Base-by-base conservation (phyloP, 2,113 vertebrate species). In the Rhynchopsitta pachyrhyncha region DNA sequence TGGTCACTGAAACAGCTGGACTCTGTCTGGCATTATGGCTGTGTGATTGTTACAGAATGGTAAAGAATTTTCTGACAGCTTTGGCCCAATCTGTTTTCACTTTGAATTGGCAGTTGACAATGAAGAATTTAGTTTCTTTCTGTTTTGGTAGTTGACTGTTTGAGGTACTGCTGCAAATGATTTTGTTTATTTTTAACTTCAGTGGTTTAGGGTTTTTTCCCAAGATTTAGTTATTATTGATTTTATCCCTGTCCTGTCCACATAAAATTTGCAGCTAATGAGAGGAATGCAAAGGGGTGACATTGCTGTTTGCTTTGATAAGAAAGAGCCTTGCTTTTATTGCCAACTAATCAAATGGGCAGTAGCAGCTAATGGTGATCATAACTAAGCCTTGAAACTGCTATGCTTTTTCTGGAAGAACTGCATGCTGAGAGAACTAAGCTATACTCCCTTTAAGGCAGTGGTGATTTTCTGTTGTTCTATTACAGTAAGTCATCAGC, bases 31-130 rank as follows among this genome's bases (percentile, higher is more conserved):
- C 3, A 0, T 47, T 59, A 25, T 1, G 52, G 86, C 44, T 44
- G 60, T 47, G 81, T 59, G 55, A 64, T 60, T 13, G 4, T 44
- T 77, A 49, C 67, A 79, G 79, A 79, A 49, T 18, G 13, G 80
- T 82, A 70, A 67, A 88, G 81, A 86, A 90, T 87, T 88, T 92
- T 84, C 41, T 86, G 86, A 69, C 75, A 69, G 52, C 82, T 95
- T 92, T 78, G 50, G 10, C 90, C 91, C 82, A 86, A n/a, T 95
- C 75, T 96, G 75, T 95, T 97, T 96, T 81, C 62, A 80, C 42
- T 96, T 77, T 85, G 76, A 87, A 91, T 73, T 87, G 83, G 70
- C 60, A 49, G 60, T 93, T 89, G 69, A 50, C 66, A 79, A 42
- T 31, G 74, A 89, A 60, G 24, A 71, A 53, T 94, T 88, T 64